Evolutionary conservation across 2,113 vertebrate genomes (phyloP).

Genomic region (Opisthocomus hoazin): DNA sequence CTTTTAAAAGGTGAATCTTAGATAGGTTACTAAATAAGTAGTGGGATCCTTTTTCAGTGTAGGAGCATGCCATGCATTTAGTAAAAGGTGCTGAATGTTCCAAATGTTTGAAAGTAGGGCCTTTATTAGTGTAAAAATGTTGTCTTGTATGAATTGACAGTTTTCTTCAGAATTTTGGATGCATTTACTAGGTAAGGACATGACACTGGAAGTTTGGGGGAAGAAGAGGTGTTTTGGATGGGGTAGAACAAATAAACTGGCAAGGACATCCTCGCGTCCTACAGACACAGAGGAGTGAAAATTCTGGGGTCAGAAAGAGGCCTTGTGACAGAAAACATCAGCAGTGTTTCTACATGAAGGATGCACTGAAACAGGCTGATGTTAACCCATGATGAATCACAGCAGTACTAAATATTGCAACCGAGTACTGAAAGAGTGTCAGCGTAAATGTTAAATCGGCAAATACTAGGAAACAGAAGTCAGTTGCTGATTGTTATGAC

Average conservation of each 20-base stretch:
- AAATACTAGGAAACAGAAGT: neutral
- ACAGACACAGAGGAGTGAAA: neutral
- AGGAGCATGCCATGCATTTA: neutral
- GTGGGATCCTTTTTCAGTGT: neutral
- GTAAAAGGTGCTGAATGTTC: neutral
- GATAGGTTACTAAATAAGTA: neutral
- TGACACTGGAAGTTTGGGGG: neutral
- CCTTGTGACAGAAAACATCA: neutral
- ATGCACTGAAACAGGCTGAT: neutral
- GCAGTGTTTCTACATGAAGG: neutral
- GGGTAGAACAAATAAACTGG: neutral
- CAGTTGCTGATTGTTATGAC: neutral
- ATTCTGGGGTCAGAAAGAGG: neutral
- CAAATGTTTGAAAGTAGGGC: neutral
- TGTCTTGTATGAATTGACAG: neutral
- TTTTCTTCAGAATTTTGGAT: neutral
- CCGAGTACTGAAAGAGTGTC: neutral
- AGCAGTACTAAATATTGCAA: neutral
- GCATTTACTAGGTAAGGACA: neutral
- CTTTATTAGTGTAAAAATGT: neutral
- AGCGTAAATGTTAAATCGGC: neutral
- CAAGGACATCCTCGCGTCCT: neutral
- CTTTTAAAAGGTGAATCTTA: neutral
- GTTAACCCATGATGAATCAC: neutral
- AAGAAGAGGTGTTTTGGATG: rapidly evolving